Base-by-base conservation (phyloP, 2,888 invertebrate genomes). In the Cryptocheilus praepositus region DNA sequence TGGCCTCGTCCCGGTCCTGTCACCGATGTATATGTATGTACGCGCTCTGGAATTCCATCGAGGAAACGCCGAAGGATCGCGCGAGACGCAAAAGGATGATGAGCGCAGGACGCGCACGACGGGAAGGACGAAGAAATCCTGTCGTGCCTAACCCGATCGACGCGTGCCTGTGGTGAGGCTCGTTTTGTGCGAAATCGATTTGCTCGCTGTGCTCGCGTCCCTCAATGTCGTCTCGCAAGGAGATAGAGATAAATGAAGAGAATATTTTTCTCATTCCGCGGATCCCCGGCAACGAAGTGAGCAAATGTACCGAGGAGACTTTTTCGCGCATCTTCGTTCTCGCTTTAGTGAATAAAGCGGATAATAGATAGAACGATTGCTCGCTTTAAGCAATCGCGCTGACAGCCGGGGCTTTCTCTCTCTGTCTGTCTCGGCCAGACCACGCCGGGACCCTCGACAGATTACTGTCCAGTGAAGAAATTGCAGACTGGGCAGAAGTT, bases 11-110 rank as follows among this genome's bases (percentile, higher is more conserved):
- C 28, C 28, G 61, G 44, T 60, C 51, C 25, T 36, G 52, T 43
- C 57, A 28, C 25, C 28, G 57, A 36, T 64, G 57, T 54, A 54
- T 61, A 46, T 56, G 46, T 49, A 19, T 13, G 57, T 19, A n/a
- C 44, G 5, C n/a, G 64, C 65, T 63, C 52, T 55, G 65, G 68
- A 66, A 77, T 77, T 67, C 67, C 70, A 63, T 58, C 67, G 68
- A 25, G 63, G 36, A 67, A 58, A 71, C 62, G 51, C 62, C 36
- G 28, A 57, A 15, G 25, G 21, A 36, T 28, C 25, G 7, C 36
- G 28, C 28, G 43, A 43, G 36, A 18, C 25, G 58, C 19, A 28
- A 55, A 52, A 55, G 44, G 36, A 45, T 5, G 45, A 53, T 25
- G 51, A 49, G 11, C 49, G 49, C 49, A 18, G 49, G 49, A 49